These are phyloP conservation scores for Pterocles burchelli DNA, from an alignment of 2,113 vertebrate genomes.

Conservation along the genomic window DNA sequence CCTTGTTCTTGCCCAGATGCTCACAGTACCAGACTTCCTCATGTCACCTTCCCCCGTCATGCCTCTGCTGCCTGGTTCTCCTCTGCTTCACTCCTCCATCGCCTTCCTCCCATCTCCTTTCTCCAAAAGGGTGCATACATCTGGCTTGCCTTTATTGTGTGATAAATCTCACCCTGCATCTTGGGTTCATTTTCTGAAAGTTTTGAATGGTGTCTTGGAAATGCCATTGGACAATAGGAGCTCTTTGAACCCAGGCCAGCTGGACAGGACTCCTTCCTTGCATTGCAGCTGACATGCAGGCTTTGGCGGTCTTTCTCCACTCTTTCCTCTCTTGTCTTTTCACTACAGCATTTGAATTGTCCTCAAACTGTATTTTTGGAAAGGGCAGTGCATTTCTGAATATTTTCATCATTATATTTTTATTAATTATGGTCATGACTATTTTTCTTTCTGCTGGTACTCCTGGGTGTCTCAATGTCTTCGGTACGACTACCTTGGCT, in stretches of 20 bases:
- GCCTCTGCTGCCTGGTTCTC: background rate
- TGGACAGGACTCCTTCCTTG: constrained; percentile 42
- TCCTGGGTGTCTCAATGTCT: constrained; percentile 52
- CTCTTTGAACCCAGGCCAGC: constrained; percentile 62
- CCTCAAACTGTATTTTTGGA: constrained; percentile 75
- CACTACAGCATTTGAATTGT: constrained; percentile 60
- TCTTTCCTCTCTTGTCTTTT: constrained; percentile 50
- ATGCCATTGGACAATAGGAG: constrained; percentile 63
- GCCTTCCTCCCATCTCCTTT: background rate
- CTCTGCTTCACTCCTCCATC: background rate
- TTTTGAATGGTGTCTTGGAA: constrained; percentile 64
- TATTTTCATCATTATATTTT: constrained; percentile 47
- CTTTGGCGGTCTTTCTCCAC: constrained; percentile 58
- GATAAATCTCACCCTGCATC: constrained; percentile 67
- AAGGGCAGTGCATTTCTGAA: constrained; percentile 38
- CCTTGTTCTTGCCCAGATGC: background rate
- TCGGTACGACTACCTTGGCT: constrained; percentile 57
- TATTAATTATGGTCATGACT: constrained; percentile 49
- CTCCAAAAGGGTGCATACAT: background rate
- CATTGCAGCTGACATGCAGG: constrained; percentile 68
- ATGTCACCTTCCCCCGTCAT: background rate
- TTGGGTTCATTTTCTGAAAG: constrained; percentile 68
- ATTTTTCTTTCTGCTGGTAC: constrained; percentile 56
- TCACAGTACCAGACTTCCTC: background rate
- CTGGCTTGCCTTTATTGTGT: constrained; percentile 46